Percentiles rank a stretch among this genome's conserved stretches.
These are phyloP conservation scores for Drosophila repletoides DNA, from an alignment of 1,140 invertebrate genomes.

Conservation along the genomic window DNA sequence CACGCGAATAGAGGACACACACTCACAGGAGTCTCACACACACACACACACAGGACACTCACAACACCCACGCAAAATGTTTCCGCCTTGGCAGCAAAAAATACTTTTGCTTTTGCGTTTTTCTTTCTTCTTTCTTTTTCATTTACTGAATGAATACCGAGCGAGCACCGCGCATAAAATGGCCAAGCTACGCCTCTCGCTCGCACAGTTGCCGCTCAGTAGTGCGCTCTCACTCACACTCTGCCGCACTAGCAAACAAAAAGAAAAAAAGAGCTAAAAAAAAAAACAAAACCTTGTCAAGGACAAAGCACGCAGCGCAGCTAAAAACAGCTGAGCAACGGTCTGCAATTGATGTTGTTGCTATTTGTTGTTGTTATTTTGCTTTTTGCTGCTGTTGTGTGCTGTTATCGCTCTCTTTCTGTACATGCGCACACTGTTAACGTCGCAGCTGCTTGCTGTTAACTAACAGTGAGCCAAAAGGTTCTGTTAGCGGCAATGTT, in stretches of 20 bases:
- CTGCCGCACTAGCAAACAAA: background rate
- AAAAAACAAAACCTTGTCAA: constrained; percentile 81
- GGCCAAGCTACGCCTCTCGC: constrained; percentile 32
- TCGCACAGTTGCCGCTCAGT: constrained; percentile 1
- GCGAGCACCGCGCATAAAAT: constrained; percentile 52
- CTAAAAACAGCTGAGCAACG: constrained; percentile 69
- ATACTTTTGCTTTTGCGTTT: constrained; percentile 46
- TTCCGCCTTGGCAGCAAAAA: constrained; percentile 46
- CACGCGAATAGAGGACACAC: constrained; percentile 55
- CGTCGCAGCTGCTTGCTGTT: background rate
- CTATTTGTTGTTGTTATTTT: background rate
- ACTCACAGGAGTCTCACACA: background rate
- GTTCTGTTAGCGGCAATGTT: constrained; percentile 9
- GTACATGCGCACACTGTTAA: constrained; percentile 57
- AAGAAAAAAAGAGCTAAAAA: constrained; percentile 33
- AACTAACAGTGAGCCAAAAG: constrained; percentile 7
- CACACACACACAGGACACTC: constrained; percentile 9
- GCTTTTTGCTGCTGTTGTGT: background rate
- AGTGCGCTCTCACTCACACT: constrained; percentile 7
- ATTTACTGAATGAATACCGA: constrained; percentile 61
- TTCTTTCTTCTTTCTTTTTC: too few relatives aligned
- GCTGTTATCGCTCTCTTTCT: constrained; percentile 2
- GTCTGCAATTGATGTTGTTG: constrained; percentile 37
- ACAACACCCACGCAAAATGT: constrained; percentile 35
- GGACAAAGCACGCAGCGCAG: constrained; percentile 71